phyloP scores from a whole-genome alignment of 2,888 invertebrate species.

The Chrysolina oricalcia region DNA sequence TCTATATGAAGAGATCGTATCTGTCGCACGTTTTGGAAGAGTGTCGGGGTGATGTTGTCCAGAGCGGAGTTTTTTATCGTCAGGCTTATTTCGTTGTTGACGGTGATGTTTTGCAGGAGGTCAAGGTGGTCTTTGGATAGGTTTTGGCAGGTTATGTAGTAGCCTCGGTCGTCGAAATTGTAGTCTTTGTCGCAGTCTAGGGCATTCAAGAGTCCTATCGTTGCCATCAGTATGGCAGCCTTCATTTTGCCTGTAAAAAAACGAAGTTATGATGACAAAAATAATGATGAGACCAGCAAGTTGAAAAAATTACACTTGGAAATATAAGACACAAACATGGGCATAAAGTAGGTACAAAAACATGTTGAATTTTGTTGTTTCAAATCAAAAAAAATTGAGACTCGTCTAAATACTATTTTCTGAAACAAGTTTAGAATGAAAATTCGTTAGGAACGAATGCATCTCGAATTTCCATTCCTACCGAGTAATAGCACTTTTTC shows the following conservation, averaged over 20 bases:
- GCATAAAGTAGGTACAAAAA: too few relatives aligned
- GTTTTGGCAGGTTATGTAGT: constrained; percentile 65
- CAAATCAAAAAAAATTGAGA: too few relatives aligned
- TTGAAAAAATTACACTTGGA: too few relatives aligned
- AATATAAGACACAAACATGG: too few relatives aligned
- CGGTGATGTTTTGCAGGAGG: constrained; percentile 62
- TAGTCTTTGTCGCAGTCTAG: constrained; percentile 65
- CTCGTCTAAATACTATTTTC: too few relatives aligned
- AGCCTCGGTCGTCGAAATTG: constrained; percentile 66
- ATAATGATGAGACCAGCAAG: too few relatives aligned
- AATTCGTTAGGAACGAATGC: too few relatives aligned
- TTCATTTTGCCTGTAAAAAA: constrained; percentile 51
- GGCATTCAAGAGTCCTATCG: constrained; percentile 47
- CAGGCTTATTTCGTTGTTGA: constrained; percentile 65
- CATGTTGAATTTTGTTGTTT: too few relatives aligned
- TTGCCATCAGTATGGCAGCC: constrained; percentile 41
- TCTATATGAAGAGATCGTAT: constrained; percentile 62
- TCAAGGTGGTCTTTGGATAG: constrained; percentile 57
- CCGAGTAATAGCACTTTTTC: too few relatives aligned
- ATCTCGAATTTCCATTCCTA: too few relatives aligned
- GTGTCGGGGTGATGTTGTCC: constrained; percentile 51
- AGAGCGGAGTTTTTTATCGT: constrained; percentile 63
- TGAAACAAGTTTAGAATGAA: too few relatives aligned
- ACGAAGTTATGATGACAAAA: not conserved
- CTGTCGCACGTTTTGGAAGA: constrained; percentile 63